Base-by-base conservation (phyloP, 2,888 invertebrate genomes). In the Margaritifera margaritifera region DNA sequence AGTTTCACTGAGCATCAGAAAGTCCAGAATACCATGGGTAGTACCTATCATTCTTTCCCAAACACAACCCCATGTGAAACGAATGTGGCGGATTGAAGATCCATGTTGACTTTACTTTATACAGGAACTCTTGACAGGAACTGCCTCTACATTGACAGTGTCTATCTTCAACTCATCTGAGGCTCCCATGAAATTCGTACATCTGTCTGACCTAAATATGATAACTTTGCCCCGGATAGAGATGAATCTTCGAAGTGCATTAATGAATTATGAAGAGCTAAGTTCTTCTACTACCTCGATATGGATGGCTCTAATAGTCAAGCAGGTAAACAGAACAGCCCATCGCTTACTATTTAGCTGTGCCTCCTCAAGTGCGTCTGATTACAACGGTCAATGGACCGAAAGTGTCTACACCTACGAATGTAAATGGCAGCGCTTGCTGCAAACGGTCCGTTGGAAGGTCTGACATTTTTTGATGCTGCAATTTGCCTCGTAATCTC, bases 391-490 rank as follows among this genome's bases (percentile, higher is more conserved):
- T 22, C 74, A 70, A 75, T 8, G 75, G 68, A 15, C 74, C 72
- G 53, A 77, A 74, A 2, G 56, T 64, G 58, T 78, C 75, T 1
- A 76, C 66, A 18, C 76, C 78, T 18, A 73, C 71, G 60, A 65
- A 69, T 19, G 69, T 73, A 62, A 73, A 79, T 50, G 77, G 73
- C 18, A 75, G 74, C 18, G 68, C 54, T 57, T 69, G 55, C 1
- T 51, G 53, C 18, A 78, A 24, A 8, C 78, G 62, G 31, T 71
- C 68, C 1, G 62, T n/a, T 15, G 78, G 78, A 53, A 78, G 52
- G 56, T 76, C 74, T 52, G 75, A 64, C 78, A 78, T 78, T 20
- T 69, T n/a, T n/a, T n/a, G n/a, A n/a, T n/a, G n/a, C n/a, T n/a
- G n/a, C n/a, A n/a, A n/a, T n/a, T n/a, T n/a, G n/a, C n/a, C n/a